Evolutionary conservation across 2,888 invertebrate species (phyloP).

Genomic region (Cerastis rubricosa): DNA sequence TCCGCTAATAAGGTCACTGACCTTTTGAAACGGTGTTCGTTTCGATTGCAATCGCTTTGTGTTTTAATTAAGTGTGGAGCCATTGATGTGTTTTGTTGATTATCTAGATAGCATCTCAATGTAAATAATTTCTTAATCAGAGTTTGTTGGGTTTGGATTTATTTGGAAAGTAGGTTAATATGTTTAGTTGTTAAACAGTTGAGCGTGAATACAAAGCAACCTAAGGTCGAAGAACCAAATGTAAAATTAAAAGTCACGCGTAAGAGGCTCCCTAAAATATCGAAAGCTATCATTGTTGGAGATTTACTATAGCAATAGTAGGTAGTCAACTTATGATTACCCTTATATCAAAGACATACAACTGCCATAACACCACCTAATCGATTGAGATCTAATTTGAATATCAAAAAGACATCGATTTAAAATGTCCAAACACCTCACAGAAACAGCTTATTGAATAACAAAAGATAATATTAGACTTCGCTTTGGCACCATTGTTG

Average conservation of each 20-base stretch:
- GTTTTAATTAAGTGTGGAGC: slow-evolving; percentile 64
- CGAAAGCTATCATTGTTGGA: slow-evolving; percentile 13
- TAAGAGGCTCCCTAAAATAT: neutral
- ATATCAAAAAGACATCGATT: slow-evolving; percentile 67
- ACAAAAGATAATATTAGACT: slow-evolving; percentile 70
- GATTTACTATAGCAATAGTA: slow-evolving; percentile 1
- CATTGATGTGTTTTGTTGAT: slow-evolving; percentile 58
- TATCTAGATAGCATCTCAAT: slow-evolving; percentile 65
- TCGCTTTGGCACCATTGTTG: slow-evolving; percentile 72
- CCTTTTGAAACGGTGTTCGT: slow-evolving; percentile 66
- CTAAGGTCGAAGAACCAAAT: neutral
- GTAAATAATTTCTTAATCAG: slow-evolving; percentile 65
- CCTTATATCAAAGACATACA: slow-evolving; percentile 34
- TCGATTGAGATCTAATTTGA: slow-evolving; percentile 60
- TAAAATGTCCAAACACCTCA: slow-evolving; percentile 60
- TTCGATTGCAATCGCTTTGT: slow-evolving; percentile 67
- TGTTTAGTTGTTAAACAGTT: slow-evolving; percentile 15
- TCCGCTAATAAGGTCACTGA: slow-evolving; percentile 80
- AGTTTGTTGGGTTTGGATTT: slow-evolving; percentile 31
- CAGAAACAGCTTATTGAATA: slow-evolving; percentile 62
- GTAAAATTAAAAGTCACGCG: neutral
- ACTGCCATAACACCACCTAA: slow-evolving; percentile 40
- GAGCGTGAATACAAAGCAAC: neutral
- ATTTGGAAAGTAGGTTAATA: slow-evolving; percentile 37
- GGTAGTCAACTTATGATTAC: slow-evolving; percentile 23